Base-by-base conservation (phyloP, 1,140 invertebrate species). In the Mizuhopecten yessoensis region DNA sequence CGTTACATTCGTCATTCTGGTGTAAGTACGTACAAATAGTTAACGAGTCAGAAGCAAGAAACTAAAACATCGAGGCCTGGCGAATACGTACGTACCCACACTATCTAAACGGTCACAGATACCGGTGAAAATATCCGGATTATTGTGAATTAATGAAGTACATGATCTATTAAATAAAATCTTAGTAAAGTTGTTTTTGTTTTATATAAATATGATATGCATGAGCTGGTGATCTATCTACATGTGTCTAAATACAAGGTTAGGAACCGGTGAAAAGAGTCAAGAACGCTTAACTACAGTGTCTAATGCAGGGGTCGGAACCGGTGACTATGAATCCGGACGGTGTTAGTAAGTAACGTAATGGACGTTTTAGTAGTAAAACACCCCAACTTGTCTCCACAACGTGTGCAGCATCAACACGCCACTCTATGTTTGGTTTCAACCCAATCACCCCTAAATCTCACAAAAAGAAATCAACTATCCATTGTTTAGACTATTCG, bases 381-480 rank as follows among this genome's bases (percentile, higher is more conserved):
- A 75, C 57, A 75, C 57, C 57, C 57, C 57, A 75, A 75, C 57
- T 75, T 75, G 15, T 75, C 57, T 75, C 57, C 57, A 75, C 57
- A 75, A 75, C 57, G 57, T 75, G 57, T 75, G 57, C 57, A 75
- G 57, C 57, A 75, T 75, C 57, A 75, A 75, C 57, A 75, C 57
- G 57, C 57, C 57, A 75, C 57, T 75, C 57, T 75, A 75, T 75
- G 57, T 75, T 29, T 75, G 57, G 57, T 75, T 75, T 75, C 57
- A 75, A 75, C 57, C 57, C 57, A 75, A 75, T 75, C 57, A 75
- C 57, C 57, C 57, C 57, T 75, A 75, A 75, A 75, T 75, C 23
- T 75, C 57, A 75, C 57, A 75, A 75, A n/a, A 75, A 75, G 57
- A 75, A 75, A 75, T 75, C 57, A 75, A 75, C 57, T n/a, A 75